Evolutionary conservation across 2,113 vertebrate genomes (phyloP), one percentile per base, ranked within the genome.

Genomic region (Recurvirostra avosetta): DNA sequence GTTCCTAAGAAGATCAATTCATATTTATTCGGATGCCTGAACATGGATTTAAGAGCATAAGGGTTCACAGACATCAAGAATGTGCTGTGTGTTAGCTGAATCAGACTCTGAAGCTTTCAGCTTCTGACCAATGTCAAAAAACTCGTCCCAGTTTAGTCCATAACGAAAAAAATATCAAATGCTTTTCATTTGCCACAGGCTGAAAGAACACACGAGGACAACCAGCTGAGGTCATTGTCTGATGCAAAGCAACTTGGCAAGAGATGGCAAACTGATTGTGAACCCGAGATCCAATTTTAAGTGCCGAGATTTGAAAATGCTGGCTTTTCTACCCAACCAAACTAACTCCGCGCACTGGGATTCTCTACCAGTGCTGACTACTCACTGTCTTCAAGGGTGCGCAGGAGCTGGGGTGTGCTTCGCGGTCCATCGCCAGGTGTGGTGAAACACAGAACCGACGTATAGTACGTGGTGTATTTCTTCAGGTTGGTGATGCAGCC

Each of bases 331-430:
- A 30, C 11, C 22, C 23, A 80, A 21, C 27, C 25, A 78, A 27
- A 22, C 26, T 25, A 25, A 49, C n/a, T 4, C 9, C 1, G 1
- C 73, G 70, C 18, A 4, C 38, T 4, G 63, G 41, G 20, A 10
- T 14, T 78, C 30, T 29, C 41, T 10, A 10, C 19, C 22, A 22
- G 34, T 5, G 32, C 9, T 13, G 50, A 20, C 30, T 77, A 99
- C 99, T 99, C 97, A 99, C 99, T 98, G 97, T 99, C 99, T 66
- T 99, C 99, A 0, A 99, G 98, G 3, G 99, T 99, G 97, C 98
- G 93, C 77, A 99, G 59, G 23, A 99, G 98, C 91, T 98, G 98
- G 4, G 99, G 98, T 0, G 95, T 9, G 91, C 99, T 99, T 1
- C 97, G 98, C 4, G 99, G 99, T 16, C 99, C 99, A 0, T 99